These are phyloP conservation scores for Mustela nigripes DNA, from an alignment of 2,113 vertebrate species.

Conservation along the genomic window DNA sequence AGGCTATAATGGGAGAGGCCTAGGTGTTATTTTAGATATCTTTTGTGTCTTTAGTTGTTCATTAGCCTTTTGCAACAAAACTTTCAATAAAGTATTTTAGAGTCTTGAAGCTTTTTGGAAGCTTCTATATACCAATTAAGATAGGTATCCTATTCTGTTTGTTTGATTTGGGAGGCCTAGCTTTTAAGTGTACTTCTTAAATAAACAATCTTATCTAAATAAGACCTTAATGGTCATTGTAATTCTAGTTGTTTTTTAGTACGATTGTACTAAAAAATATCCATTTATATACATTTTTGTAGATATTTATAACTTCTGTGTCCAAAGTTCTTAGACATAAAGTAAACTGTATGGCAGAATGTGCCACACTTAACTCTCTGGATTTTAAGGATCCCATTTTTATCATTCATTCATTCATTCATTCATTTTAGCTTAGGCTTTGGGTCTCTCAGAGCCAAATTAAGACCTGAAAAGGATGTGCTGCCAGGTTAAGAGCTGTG, in stretches of 20 bases:
- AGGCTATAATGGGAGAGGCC: neutral
- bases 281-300: neutral
- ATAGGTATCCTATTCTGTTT: neutral
- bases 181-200: neutral
- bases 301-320: neutral
- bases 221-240: neutral
- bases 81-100: neutral
- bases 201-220: neutral
- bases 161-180: neutral
- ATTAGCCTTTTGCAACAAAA: neutral
- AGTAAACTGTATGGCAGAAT: neutral
- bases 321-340: neutral
- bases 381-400: neutral
- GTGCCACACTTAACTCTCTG: neutral
- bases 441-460: neutral
- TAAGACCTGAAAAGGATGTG: neutral
- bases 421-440: neutral
- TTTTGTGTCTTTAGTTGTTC: neutral
- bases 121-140: neutral
- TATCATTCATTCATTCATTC: neutral
- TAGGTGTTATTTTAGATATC: neutral
- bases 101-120: neutral
- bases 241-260: neutral
- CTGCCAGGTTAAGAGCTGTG: neutral
- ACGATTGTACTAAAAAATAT: neutral